Evolutionary conservation across 1,140 invertebrate species (phyloP).

Genomic region (Drosophila tani): DNA sequence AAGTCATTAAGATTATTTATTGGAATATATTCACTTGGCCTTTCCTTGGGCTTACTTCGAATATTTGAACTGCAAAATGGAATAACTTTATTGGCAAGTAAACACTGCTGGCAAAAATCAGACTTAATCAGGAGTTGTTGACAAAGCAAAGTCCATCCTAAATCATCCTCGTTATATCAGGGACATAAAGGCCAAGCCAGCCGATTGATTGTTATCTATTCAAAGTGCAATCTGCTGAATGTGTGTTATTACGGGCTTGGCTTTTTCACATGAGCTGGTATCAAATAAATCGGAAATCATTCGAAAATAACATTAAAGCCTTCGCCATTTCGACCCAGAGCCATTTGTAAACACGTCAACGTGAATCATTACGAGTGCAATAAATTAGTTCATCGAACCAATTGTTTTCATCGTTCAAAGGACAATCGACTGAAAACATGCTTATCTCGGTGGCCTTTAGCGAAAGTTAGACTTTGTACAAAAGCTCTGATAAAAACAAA

Average conservation of each 20-base stretch:
- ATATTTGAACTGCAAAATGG: not conserved
- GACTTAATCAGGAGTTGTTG: conserved; percentile 15
- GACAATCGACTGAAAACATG: conserved; percentile 1
- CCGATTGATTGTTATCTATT: conserved; percentile 35
- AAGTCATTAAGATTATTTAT: conserved; percentile 9
- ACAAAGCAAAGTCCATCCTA: conserved; percentile 39
- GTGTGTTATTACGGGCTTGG: conserved; percentile 10
- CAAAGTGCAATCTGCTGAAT: conserved; percentile 2
- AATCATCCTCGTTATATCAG: conserved; percentile 31
- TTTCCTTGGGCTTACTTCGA: not conserved
- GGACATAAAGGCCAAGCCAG: conserved; percentile 15
- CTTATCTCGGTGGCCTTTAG: not conserved
- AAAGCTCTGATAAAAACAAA: not conserved
- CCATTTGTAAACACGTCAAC: conserved; percentile 13
- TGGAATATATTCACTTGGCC: not conserved
- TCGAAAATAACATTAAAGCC: conserved; percentile 14
- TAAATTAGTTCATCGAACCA: conserved; percentile 9
- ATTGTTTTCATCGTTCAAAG: not conserved
- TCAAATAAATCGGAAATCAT: conserved; percentile 10
- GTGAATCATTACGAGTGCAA: conserved; percentile 9
- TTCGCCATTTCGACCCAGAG: not conserved
- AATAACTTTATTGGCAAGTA: not conserved
- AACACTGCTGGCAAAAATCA: conserved; percentile 8
- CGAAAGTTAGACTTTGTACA: not conserved
- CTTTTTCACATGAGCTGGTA: not conserved